Base-by-base conservation (phyloP, 2,888 invertebrate species). In the Troilus luridus region DNA sequence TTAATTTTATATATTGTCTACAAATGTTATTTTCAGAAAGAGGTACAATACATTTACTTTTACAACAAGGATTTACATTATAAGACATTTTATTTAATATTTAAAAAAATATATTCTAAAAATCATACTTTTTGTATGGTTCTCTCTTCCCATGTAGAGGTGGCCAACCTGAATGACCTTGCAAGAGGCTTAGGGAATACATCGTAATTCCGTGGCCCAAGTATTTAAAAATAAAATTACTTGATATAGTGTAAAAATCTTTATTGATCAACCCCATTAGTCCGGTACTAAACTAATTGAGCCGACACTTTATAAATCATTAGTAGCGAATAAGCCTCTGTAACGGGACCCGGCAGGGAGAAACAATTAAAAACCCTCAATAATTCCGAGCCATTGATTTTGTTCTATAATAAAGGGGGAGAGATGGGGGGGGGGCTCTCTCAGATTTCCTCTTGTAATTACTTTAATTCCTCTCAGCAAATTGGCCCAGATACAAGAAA, bases 361-460 rank as follows among this genome's bases (percentile, higher is more conserved):
- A 27, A 77, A 27, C 1, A 24, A 77, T 24, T 77, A 24, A 77
- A 77, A 77, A 77, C 24, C 72, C 27, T 17, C 72, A 77, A 77
- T 77, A 77, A 77, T 77, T 41, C 72, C 41, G 19, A 19, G 17
- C 41, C 72, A 77, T 77, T 77, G 41, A 77, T 77, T 77, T 77
- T 41, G 72, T 19, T 77, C 72, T 77, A 77, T 77, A 77, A 77
- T 77, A 77, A 77, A 14, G 24, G 72, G 19, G 41, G 8, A 19
- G 17, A 19, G 72, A 41, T 41, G 72, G 19, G 41, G 8, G 11
- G 17, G 27, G 72, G 2, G 11, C 27, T 72, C 72, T 27, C 72
- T 77, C 72, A 77, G 72, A 77, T 77, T 77, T 77, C 72, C 72
- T 77, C 41, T 77, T 41, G 72, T 41, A 77, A 77, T 77, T 77